A percentile compares a stretch with the other conserved stretches of the same genome.
phyloP scores from a whole-genome alignment of 2,888 invertebrate genomes.

The Apodemia hepburni region DNA sequence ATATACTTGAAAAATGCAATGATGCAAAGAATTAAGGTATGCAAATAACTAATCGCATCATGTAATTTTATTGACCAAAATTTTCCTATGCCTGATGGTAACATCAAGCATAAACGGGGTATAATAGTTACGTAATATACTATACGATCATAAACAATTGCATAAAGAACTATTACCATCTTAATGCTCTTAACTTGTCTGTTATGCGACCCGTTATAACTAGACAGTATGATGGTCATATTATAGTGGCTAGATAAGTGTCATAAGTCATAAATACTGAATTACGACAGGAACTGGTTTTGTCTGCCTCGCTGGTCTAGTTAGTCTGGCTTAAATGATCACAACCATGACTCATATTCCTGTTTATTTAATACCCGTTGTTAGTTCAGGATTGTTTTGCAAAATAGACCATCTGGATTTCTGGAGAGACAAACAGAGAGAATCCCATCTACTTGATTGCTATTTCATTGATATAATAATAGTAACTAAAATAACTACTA shows the following conservation, averaged over 20 bases:
- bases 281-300: neutral
- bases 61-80: no score
- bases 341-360: neutral
- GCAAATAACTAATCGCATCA: no score
- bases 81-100: no score
- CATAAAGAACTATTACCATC: neutral
- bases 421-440: no score
- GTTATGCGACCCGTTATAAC: neutral
- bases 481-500: no score
- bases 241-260: neutral
- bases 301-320: neutral
- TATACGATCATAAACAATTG: neutral
- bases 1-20: no score
- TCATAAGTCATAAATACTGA: neutral
- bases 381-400: no score
- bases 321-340: neutral
- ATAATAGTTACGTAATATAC: neutral
- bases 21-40: no score
- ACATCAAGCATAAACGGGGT: neutral
- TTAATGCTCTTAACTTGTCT: neutral
- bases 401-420: no score
- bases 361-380: no score
- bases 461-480: no score
- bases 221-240: neutral
- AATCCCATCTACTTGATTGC: no score